Percentiles rank a stretch among this genome's conserved stretches.
Conservation (phyloP, 2,797 vertebrate genomes). For the Coracias cyanogaster region DNA sequence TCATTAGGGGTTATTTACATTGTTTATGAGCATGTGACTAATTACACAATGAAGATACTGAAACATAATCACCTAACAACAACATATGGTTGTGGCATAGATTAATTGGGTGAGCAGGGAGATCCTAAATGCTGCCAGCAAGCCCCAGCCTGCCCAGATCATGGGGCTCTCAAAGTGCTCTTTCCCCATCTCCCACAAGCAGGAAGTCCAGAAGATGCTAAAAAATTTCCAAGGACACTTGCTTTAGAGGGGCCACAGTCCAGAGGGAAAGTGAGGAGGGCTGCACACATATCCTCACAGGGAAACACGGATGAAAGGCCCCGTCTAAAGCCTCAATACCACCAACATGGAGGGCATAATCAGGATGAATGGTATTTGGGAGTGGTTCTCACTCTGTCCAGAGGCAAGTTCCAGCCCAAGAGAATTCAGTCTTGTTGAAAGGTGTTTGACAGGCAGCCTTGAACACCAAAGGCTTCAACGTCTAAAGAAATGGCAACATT, state of each 20-base stretch:
- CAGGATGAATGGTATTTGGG: background rate
- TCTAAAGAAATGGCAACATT: background rate
- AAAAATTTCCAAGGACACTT: background rate
- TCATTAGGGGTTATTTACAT: slow-evolving; percentile 56
- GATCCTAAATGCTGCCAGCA: slow-evolving; percentile 25
- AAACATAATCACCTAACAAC: slow-evolving; percentile 61
- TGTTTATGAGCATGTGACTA: slow-evolving; percentile 56
- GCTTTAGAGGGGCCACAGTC: background rate
- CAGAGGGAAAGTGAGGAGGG: background rate
- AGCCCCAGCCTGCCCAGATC: background rate
- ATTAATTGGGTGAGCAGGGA: slow-evolving; percentile 12
- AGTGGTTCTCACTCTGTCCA: slow-evolving; percentile 45
- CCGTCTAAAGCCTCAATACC: background rate
- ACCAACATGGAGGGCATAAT: accelerated
- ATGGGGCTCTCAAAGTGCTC: background rate
- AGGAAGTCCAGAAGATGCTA: background rate
- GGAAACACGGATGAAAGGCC: background rate
- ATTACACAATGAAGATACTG: slow-evolving; percentile 60
- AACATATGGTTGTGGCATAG: background rate
- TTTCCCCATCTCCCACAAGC: background rate
- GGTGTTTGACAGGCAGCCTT: slow-evolving; percentile 2
- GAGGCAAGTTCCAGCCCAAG: slow-evolving; percentile 29
- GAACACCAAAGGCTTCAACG: background rate
- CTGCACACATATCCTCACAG: accelerated
- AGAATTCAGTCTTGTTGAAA: slow-evolving; percentile 3